Percentiles rank a stretch among this genome's conserved stretches.
Evolutionary conservation across 2,113 vertebrate species (phyloP).

Genomic region (Gymnarchus niloticus): DNA sequence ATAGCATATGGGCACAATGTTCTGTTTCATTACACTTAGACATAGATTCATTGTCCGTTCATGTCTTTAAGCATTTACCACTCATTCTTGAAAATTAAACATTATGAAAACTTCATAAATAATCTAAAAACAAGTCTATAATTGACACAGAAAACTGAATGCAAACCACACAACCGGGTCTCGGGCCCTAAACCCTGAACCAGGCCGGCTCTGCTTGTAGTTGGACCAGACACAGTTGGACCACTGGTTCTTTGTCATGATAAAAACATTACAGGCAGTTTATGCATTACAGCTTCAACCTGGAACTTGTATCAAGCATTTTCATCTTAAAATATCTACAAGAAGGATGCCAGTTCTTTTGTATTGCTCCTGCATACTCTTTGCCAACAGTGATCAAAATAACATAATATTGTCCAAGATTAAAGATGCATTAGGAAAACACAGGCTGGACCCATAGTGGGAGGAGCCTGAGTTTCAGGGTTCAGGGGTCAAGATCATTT

Average conservation of each 20-base stretch:
- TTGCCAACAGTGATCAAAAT: neutral
- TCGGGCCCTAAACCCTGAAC: neutral
- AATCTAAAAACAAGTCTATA: neutral
- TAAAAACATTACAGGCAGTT: neutral
- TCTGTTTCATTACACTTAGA: neutral
- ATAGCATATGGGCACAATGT: neutral
- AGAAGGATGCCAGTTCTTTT: neutral
- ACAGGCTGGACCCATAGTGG: neutral
- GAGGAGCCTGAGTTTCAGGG: conserved; percentile 13
- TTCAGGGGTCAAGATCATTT: too few species aligned
- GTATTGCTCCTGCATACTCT: neutral
- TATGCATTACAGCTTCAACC: neutral
- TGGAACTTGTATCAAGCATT: neutral
- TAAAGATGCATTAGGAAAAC: neutral
- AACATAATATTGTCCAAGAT: neutral
- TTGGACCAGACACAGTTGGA: neutral
- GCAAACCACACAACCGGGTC: neutral
- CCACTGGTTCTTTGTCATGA: neutral
- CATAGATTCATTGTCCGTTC: neutral
- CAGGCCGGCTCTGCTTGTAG: too few species aligned
- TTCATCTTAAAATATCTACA: neutral
- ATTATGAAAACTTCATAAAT: conserved; percentile 12
- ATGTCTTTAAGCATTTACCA: neutral
- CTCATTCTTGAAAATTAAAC: neutral
- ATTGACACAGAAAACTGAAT: neutral